Percentiles rank a stretch among this genome's conserved stretches.
phyloP scores from a whole-genome alignment of 2,888 invertebrate genomes.

The Mystacides longicornis region DNA sequence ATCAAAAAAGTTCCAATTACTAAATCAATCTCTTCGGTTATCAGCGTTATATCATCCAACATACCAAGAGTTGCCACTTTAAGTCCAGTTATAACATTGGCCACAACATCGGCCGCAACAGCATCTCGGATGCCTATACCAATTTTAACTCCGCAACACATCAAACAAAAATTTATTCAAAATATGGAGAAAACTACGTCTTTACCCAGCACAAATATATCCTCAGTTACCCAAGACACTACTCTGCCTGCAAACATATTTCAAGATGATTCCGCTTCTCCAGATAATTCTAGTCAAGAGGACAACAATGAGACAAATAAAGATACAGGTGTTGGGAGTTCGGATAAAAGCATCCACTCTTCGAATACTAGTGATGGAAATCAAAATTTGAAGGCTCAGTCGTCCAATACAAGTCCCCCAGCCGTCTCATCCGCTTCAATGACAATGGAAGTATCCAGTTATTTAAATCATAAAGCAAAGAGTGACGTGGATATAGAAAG shows the following conservation, averaged over 20 bases:
- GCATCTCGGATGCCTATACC: constrained; percentile 41
- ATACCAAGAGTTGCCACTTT: constrained; percentile 36
- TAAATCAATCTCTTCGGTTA: constrained; percentile 43
- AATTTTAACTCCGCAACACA: constrained; percentile 43
- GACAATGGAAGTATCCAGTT: too few species aligned
- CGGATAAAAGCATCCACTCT: constrained; percentile 6
- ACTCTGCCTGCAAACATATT: constrained; percentile 59
- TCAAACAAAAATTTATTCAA: constrained; percentile 47
- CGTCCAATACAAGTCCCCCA: neutral
- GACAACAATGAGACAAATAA: constrained; percentile 26
- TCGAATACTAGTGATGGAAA: neutral
- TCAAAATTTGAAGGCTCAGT: neutral
- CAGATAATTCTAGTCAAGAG: constrained; percentile 44
- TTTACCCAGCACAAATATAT: constrained; percentile 46
- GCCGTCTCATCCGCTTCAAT: too few species aligned
- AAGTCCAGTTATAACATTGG: constrained; percentile 40
- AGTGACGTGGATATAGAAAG: constrained; percentile 44
- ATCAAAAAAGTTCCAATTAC: constrained; percentile 40
- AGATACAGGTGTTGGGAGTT: neutral
- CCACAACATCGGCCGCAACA: constrained; percentile 36
- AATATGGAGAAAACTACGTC: constrained; percentile 48
- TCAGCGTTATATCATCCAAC: constrained; percentile 45
- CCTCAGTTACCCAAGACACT: constrained; percentile 52
- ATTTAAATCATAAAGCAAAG: constrained; percentile 30
- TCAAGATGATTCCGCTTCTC: constrained; percentile 58